Conservation (phyloP, 2,113 vertebrate genomes). For the Micronycteris hirsuta region DNA sequence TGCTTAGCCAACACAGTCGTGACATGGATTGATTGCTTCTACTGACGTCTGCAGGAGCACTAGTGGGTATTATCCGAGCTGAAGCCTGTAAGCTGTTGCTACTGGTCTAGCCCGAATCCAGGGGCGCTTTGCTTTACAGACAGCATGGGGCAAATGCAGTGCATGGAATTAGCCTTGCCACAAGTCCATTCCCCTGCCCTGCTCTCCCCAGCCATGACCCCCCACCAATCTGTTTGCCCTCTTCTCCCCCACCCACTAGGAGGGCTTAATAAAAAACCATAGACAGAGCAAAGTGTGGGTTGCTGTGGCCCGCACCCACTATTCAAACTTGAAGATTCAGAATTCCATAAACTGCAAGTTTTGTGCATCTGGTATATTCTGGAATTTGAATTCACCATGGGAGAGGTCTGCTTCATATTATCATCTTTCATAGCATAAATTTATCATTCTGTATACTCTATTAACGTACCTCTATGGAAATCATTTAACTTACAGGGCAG, state of each 20-base stretch:
- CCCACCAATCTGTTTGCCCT: not conserved
- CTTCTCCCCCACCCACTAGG: not conserved
- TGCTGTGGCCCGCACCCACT: not conserved
- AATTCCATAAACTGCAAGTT: not conserved
- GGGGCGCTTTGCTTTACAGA: not conserved
- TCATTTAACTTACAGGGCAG: not conserved
- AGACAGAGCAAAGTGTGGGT: not conserved
- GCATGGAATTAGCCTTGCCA: not conserved
- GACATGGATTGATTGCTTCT: not conserved
- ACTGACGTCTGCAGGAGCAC: not conserved
- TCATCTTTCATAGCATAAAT: not conserved
- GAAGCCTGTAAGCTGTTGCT: not conserved
- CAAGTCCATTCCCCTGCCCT: not conserved
- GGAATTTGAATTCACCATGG: not conserved
- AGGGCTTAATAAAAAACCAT: not conserved
- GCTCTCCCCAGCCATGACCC: not conserved
- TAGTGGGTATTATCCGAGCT: not conserved
- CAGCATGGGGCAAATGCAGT: not conserved
- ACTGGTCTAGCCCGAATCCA: not conserved
- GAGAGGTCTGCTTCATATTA: slow-evolving; percentile 5
- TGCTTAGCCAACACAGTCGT: not conserved
- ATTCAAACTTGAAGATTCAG: not conserved
- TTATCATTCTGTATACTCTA: not conserved
- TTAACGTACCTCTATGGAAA: not conserved
- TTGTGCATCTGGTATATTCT: not conserved